phyloP scores from a whole-genome alignment of 2,113 vertebrate species.

The Oryzias javanicus region DNA sequence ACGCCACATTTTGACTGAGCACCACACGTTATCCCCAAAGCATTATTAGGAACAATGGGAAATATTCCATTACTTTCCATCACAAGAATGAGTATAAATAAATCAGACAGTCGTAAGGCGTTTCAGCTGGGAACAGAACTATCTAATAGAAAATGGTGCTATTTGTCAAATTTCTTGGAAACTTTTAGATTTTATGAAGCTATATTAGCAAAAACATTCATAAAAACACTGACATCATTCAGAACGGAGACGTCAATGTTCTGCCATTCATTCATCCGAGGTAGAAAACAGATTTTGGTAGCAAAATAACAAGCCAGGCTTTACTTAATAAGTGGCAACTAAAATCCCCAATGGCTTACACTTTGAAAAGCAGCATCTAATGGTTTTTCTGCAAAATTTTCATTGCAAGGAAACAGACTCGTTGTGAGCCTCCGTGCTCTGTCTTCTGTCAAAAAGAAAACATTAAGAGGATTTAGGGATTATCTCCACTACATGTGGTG shows the following conservation, averaged over 20 bases:
- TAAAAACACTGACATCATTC: too few species aligned
- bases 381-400: constrained; percentile 10
- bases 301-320: constrained; percentile 1
- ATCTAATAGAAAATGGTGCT: too few species aligned
- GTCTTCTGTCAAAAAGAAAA: constrained; percentile 37
- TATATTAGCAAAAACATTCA: too few species aligned
- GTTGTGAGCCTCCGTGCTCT: constrained; percentile 5
- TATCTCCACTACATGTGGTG: constrained; percentile 22
- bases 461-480: constrained; percentile 58
- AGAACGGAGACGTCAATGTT: not conserved
- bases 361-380: constrained; percentile 16
- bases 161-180: too few species aligned
- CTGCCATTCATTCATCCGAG: not conserved
- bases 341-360: constrained; percentile 1
- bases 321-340: constrained; percentile 1
- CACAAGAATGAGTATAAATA: too few species aligned
- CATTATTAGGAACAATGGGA: too few species aligned
- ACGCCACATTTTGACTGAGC: too few species aligned
- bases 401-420: constrained; percentile 8
- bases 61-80: too few species aligned
- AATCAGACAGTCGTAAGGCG: too few species aligned
- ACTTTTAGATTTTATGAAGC: too few species aligned
- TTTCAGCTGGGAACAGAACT: too few species aligned
- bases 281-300: not conserved
- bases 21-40: too few species aligned